Evolutionary conservation across 2,113 vertebrate genomes (phyloP), one percentile per base, ranked within the genome.

Genomic region (Corvus hawaiiensis): DNA sequence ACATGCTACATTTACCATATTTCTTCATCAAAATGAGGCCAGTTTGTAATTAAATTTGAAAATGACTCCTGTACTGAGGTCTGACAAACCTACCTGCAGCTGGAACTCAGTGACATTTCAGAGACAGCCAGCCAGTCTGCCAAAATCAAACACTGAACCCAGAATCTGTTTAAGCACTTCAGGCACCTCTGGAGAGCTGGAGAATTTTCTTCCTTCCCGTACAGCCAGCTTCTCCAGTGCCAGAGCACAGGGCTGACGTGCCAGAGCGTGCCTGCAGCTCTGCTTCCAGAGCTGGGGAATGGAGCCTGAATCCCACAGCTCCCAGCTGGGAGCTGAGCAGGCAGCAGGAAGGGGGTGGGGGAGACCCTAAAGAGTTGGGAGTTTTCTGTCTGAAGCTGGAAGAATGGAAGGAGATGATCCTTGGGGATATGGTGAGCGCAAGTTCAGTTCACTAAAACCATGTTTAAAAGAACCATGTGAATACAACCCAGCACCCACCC

Each of bases 51-150:
- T 55, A 32, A 84, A 87, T 87, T 84, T 87, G 55, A 74, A 92
- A 87, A 43, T 30, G 44, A 75, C 69, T 93, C 43, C 67, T 88
- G 67, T 39, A 63, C 35, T 0, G 0, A 72, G 67, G 59, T 63
- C 76, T 81, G 84, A 74, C 81, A 62, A 92, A 90, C 71, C 68
- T 30, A 91, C 91, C 94, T 89, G 84, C 76, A 96, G 64, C 84
- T 87, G 72, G 58, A 89, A 91, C 48, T 20, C 77, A 55, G 91
- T 77, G 91, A 89, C 64, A 81, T 94, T 92, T 91, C 66, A 71
- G 85, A 58, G 61, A 37, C 61, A 91, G 77, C 41, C 75, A 79
- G 52, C 16, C 67, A 61, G 37, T 8, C 85, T 86, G 94, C 87
- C 89, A 77, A 69, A 68, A 62, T 49, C 12, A 4, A 84, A 75